Evolutionary conservation across 2,113 vertebrate genomes (phyloP), one percentile per base, ranked within the genome.

Genomic region (Paramormyrops kingsleyae): DNA sequence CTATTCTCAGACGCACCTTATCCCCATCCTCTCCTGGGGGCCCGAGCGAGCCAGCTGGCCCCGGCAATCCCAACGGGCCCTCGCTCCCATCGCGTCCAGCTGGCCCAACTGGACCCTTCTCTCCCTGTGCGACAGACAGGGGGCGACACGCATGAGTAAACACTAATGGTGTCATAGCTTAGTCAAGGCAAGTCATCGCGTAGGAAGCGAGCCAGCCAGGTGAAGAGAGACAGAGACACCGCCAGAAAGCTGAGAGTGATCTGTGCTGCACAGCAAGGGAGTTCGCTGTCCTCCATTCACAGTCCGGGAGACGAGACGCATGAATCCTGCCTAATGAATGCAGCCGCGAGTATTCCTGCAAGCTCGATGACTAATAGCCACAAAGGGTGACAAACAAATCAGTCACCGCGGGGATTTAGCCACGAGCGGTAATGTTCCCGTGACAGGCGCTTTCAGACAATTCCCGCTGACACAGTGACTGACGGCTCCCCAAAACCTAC

Each of bases 11-110:
- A 39, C 56, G 1, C 92, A 98, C 98, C 96, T 98, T 99, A 94
- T 98, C 97, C 62, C 98, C 98, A 0, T 99, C 98, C 80, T 99
- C 98, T 42, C 98, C 98, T 0, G 95, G 95, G 19, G 96, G 95
- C 6, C 97, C 98, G 0, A 92, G 50, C 50, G 97, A 92, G 2
- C 98, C 97, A 0, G 95, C 88, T 13, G 95, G 83, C 0, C 98
- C 98, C 0, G 93, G 97, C 42, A 96, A 94, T 5, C 98, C 98
- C 15, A 93, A 0, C 0, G 96, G 95, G 0, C 98, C 98, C 42
- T 91, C 94, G 59, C 95, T 93, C 1, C 98, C 98, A 0, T 99
- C 98, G 31, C 94, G 93, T 19, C 98, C 98, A 0, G 95, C 94
- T 0, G 96, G 95, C 0, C 98, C 98, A 6, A 94, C 31, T 0